Conservation (phyloP, 1,140 invertebrate genomes). For the Idris sp. region DNA sequence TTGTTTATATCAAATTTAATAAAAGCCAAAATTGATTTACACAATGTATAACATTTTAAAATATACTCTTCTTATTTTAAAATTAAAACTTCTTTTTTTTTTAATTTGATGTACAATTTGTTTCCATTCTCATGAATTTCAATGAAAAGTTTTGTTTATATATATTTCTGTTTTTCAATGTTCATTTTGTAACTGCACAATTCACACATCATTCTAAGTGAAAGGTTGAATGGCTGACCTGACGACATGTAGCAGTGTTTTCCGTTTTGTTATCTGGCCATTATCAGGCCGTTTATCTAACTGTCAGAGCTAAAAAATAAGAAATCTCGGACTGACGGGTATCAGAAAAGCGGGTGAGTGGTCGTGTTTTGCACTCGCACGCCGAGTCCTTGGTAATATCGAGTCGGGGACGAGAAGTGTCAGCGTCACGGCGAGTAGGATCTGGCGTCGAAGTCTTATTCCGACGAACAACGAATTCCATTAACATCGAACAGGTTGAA, state of each 20-base stretch:
- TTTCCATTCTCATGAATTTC: too few relatives aligned
- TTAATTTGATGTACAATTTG: too few relatives aligned
- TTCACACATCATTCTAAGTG: neutral
- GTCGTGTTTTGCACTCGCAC: constrained; percentile 48
- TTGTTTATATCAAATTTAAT: too few relatives aligned
- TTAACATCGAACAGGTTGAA: constrained; percentile 63
- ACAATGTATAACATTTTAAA: too few relatives aligned
- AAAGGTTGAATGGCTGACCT: neutral
- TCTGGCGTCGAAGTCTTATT: constrained; percentile 63
- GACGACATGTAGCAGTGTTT: constrained; percentile 29
- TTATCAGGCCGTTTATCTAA: constrained; percentile 54
- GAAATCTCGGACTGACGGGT: constrained; percentile 41
- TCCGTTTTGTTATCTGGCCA: constrained; percentile 41
- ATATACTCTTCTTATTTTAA: too few relatives aligned
- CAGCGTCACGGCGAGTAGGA: constrained; percentile 50
- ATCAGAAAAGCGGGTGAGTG: constrained; percentile 38
- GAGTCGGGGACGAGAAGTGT: constrained; percentile 48
- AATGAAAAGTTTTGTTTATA: too few relatives aligned
- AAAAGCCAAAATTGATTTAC: too few relatives aligned
- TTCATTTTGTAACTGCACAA: too few relatives aligned
- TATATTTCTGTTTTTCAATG: too few relatives aligned
- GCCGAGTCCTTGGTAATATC: constrained; percentile 45
- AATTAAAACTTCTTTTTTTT: too few relatives aligned
- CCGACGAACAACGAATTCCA: constrained; percentile 63
- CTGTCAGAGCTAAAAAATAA: constrained; percentile 57